Evolutionary conservation across 2,113 vertebrate genomes (phyloP), one percentile per base, ranked within the genome.

Genomic region (Phrynosoma blainvillii): DNA sequence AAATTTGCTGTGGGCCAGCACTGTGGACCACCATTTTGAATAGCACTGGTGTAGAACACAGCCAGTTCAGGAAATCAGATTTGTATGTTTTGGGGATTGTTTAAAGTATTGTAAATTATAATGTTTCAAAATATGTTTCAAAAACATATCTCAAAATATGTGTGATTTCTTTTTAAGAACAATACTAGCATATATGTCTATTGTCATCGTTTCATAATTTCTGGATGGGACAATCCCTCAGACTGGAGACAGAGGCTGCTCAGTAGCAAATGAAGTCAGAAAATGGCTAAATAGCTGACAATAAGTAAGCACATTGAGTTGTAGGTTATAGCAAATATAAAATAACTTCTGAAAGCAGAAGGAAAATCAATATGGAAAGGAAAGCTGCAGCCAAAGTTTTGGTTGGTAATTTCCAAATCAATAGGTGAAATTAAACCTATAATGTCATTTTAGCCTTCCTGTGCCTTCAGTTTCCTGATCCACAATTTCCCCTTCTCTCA

Each of bases 331-430:
- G 84, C 74, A 30, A 65, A 85, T 40, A 32, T 71, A 73, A 84
- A 84, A 73, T 85, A 78, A 85, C 74, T 85, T 85, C 84, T 65
- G 8, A 59, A 78, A 85, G 36, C 4, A 66, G 59, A 85, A 85
- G 36, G 56, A 21, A 85, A 85, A 85, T 85, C 84, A 85, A 78
- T 85, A 66, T 76, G 4, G 25, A 42, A 13, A 62, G 30, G 74
- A 85, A 54, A 66, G 40, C 59, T 77, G 56, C 56, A 78, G 74
- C 25, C 74, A 77, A 85, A 73, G 23, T 77, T 78, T 42, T 85
- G 84, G 59, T 56, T 77, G 74, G 56, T 85, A 85, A 85, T 36
- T 85, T 85, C 59, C 59, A 66, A 77, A 85, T 85, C 74, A 85
- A 85, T 78, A 65, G 32, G 36, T 85, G 73, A 85, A 85, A 85